phyloP scores from a whole-genome alignment of 1,140 invertebrate species.

The Phenacoccus solenopsis region DNA sequence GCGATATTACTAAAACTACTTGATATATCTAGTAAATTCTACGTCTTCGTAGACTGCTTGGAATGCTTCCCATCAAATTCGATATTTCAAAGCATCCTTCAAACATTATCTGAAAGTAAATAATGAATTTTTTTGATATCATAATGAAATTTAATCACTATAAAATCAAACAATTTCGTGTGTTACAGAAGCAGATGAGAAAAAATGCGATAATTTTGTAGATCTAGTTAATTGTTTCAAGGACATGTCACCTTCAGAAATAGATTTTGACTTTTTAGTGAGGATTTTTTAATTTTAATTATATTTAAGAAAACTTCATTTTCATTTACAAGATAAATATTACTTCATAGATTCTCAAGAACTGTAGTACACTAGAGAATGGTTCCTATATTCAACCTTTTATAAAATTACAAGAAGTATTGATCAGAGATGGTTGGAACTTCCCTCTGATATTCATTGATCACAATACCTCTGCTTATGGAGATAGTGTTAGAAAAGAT shows the following conservation, averaged over 20 bases:
- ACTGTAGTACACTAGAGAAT: not conserved
- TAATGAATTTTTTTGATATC: not conserved
- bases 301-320: not conserved
- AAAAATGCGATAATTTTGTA: not conserved
- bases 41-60: not conserved
- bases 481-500: not conserved
- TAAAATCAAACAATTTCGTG: too few species aligned
- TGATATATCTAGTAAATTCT: not conserved
- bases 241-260: not conserved
- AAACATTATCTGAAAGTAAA: not conserved
- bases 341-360: not conserved
- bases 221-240: not conserved
- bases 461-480: not conserved
- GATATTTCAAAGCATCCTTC: not conserved
- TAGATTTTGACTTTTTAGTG: not conserved
- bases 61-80: not conserved
- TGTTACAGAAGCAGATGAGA: not conserved
- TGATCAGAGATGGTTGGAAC: not conserved
- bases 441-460: not conserved
- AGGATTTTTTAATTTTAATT: not conserved
- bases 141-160: not conserved
- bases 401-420: not conserved
- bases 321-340: too few species aligned
- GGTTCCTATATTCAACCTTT: not conserved
- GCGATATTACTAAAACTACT: not conserved